Base-by-base conservation (phyloP, 2,113 vertebrate species). In the Abramis brama region DNA sequence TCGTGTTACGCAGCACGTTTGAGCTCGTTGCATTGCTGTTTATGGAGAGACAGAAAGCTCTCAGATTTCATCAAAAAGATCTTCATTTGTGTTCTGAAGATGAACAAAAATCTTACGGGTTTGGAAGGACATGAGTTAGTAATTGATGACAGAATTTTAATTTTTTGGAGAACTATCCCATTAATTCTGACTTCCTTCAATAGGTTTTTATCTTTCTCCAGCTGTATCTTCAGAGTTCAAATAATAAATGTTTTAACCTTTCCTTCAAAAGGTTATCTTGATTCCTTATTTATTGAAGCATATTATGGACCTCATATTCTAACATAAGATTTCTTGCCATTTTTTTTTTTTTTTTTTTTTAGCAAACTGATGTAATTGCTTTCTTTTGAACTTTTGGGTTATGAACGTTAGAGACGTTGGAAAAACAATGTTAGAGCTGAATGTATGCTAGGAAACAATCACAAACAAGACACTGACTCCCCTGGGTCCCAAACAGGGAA, bases 391-490 rank as follows among this genome's bases (percentile, higher is more conserved):
- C 25, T 70, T 70, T 52, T 68, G 8, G 6, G 39, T 50, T 81
- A 50, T 50, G 45, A 50, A 82, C 13, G 19, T 52, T 33, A 5
- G 43, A 52, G 62, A 43, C 43, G 43, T 43, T 43, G 8, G 43
- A 23, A 70, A 70, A 82, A 50, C 62, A 52, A 21, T 1, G 25
- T 30, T 45, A 21, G 79, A 47, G 21, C 7, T 30, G 60, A 45
- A 30, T 45, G 36, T 47, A 47, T 47, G 39, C 79, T 81, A 30
- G 79, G 59, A 64, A 81, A 81, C 59, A 21, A 82, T 70, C 79
- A n/a, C 62, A 82, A 70, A 82, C 45, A 68, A 82, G 25, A 21
- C 62, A 2, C 6, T 1, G 45, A 33, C 25, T 82, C 62, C 62
- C 79, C 11, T 33, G 79, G 27, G 79, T 8, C 77, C 15, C 2